Base-by-base conservation (phyloP, 2,113 vertebrate species). In the Cyprinodon tularosa region DNA sequence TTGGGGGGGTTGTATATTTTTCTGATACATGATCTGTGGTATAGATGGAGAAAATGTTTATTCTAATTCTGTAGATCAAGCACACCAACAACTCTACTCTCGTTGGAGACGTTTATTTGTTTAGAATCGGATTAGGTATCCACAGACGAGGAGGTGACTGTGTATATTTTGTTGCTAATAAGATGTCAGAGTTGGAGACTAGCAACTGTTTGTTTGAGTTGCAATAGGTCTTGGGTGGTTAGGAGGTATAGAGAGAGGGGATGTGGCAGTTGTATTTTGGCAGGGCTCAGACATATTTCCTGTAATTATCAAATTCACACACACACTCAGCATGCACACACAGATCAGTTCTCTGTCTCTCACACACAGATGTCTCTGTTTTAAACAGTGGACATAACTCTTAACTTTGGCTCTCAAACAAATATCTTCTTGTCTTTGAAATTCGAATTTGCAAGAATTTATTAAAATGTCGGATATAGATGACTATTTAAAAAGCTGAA, bases 261-360 rank as follows among this genome's bases (percentile, higher is more conserved):
- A 82, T 87, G 84, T 90, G 81, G 87, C 84, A 78, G 73, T 66
- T 63, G 68, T 85, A 83, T 76, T 89, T 74, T 89, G 82, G 79
- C 81, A 92, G 81, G 66, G 66, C 68, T 78, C 76, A 80, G 84
- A 84, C 82, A 85, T 48, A 82, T 82, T 93, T 91, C 89, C 91
- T 92, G 91, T 91, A 93, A 92, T 94, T 91, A 92, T 90, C 86
- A 76, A 86, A 89, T 88, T 82, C 79, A 88, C 83, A 81, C 78
- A 80, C 44, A 38, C 66, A 37, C 81, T 39, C 67, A 65, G 44
- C 59, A 66, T 67, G 45, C 50, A 67, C 48, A 72, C 65, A 53
- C 12, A 10, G 17, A 67, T 9, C 14, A 22, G 61, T 3, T 69
- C 62, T 74, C 42, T 29, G 0, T 57, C 62, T 73, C 50, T 38